phyloP scores from a whole-genome alignment of 2,797 vertebrate species.

The Siniperca obscura region DNA sequence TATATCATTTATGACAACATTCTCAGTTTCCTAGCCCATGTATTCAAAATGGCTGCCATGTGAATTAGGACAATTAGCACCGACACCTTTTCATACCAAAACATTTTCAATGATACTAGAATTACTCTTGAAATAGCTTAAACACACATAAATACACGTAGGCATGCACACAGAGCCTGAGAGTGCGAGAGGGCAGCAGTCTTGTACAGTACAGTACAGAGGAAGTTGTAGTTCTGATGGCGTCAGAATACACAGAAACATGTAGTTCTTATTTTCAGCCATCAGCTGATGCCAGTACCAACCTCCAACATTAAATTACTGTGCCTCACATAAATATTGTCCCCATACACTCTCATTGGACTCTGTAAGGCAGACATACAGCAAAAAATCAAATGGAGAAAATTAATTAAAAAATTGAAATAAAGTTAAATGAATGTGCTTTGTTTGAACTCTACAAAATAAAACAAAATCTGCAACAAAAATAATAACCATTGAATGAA shows the following conservation, averaged over 20 bases:
- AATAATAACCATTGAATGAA: background rate
- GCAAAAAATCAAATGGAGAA: slow-evolving; percentile 64
- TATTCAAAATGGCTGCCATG: slow-evolving; percentile 51
- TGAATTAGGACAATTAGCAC: slow-evolving; percentile 31
- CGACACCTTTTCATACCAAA: slow-evolving; percentile 22
- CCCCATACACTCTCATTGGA: slow-evolving; percentile 97
- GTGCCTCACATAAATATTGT: slow-evolving; percentile 99
- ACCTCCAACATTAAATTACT: slow-evolving; percentile 99
- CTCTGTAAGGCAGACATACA: slow-evolving; percentile 90
- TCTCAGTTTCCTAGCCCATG: background rate
- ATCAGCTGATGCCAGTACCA: slow-evolving; percentile 87
- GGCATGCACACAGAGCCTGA: slow-evolving; percentile 87
- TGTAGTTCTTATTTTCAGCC: slow-evolving; percentile 67
- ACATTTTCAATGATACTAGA: slow-evolving; percentile 25
- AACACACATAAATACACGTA: slow-evolving; percentile 39
- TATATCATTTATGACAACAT: background rate
- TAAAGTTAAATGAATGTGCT: background rate
- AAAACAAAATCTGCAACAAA: background rate
- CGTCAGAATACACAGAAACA: slow-evolving; percentile 76
- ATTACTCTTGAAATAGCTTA: slow-evolving; percentile 16
- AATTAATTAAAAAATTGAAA: slow-evolving; percentile 31
- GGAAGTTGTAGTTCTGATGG: slow-evolving; percentile 78
- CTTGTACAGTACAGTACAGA: slow-evolving; percentile 84
- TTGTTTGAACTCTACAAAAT: slow-evolving; percentile 4
- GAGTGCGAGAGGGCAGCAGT: slow-evolving; percentile 87